Conservation (phyloP, 2,113 vertebrate genomes). For the Girardinichthys multiradiatus region DNA sequence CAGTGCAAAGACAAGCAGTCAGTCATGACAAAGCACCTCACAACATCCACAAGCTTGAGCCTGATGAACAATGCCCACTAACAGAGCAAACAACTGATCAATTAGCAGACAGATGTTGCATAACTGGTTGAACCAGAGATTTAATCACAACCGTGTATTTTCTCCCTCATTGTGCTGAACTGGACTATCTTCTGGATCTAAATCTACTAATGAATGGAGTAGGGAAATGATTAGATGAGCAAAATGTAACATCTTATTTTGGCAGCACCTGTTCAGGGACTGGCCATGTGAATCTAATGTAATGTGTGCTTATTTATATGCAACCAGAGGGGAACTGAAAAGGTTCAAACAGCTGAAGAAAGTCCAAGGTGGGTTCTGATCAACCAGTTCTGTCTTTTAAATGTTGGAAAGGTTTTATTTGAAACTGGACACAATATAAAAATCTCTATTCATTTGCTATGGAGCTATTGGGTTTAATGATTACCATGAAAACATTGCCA, state of each 20-base stretch:
- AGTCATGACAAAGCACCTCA: constrained; percentile 11
- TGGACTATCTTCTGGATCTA: background rate
- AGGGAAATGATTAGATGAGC: constrained; percentile 9
- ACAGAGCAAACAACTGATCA: constrained; percentile 32
- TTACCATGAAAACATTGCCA: too few species aligned
- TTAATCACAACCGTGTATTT: constrained; percentile 22
- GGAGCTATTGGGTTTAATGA: too few species aligned
- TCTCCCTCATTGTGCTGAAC: background rate
- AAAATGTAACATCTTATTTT: background rate
- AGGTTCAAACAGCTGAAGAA: too few species aligned
- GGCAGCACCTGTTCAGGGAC: too few species aligned
- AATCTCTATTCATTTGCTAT: too few species aligned
- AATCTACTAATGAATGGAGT: background rate
- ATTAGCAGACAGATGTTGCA: constrained; percentile 28
- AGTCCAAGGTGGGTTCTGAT: too few species aligned
- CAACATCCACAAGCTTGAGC: constrained; percentile 11
- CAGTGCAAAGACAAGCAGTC: constrained; percentile 17
- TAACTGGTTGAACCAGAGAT: constrained; percentile 37
- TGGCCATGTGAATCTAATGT: too few species aligned
- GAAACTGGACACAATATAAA: too few species aligned
- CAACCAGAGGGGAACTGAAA: too few species aligned
- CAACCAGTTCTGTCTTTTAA: too few species aligned
- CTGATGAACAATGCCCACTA: constrained; percentile 32
- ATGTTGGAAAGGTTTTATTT: too few species aligned
- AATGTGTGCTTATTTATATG: too few species aligned